These are phyloP conservation scores for Pandemis cinnamomeana DNA, from an alignment of 2,888 invertebrate species.

Conservation along the genomic window DNA sequence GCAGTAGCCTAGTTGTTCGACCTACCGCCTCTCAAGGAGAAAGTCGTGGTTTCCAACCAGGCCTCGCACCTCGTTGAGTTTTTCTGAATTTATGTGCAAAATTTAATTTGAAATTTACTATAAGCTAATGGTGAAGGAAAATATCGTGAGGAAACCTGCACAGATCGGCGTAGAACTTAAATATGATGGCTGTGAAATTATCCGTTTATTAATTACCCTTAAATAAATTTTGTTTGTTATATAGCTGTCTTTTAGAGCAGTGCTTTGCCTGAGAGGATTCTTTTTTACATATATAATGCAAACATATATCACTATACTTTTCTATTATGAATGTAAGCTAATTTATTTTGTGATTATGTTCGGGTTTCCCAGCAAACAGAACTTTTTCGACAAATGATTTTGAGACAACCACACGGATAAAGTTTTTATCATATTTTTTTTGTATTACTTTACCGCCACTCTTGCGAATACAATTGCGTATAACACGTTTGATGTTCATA, in stretches of 20 bases:
- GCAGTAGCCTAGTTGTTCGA: too few species aligned
- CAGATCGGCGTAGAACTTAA: neutral
- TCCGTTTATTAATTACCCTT: too few species aligned
- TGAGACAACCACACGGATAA: neutral
- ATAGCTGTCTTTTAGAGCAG: too few species aligned
- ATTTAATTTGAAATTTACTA: too few species aligned
- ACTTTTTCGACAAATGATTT: neutral
- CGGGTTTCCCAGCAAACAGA: neutral
- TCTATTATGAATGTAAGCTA: neutral
- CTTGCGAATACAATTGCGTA: neutral
- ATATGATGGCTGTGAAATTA: too few species aligned
- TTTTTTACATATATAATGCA: neutral
- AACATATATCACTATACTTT: neutral
- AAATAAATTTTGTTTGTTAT: too few species aligned
- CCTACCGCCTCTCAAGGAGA: too few species aligned
- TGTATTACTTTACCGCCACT: neutral
- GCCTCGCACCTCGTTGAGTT: too few species aligned
- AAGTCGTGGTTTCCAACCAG: too few species aligned
- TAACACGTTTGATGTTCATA: neutral
- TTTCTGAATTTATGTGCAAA: too few species aligned
- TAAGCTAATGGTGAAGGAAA: too few species aligned
- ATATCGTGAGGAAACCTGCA: neutral
- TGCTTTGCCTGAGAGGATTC: too few species aligned
- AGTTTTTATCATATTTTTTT: constrained; percentile 5
- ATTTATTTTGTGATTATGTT: neutral